Percentiles rank a stretch among this genome's conserved stretches.
These are phyloP conservation scores for Alauda arvensis DNA, from an alignment of 2,797 vertebrate species.

Conservation along the genomic window DNA sequence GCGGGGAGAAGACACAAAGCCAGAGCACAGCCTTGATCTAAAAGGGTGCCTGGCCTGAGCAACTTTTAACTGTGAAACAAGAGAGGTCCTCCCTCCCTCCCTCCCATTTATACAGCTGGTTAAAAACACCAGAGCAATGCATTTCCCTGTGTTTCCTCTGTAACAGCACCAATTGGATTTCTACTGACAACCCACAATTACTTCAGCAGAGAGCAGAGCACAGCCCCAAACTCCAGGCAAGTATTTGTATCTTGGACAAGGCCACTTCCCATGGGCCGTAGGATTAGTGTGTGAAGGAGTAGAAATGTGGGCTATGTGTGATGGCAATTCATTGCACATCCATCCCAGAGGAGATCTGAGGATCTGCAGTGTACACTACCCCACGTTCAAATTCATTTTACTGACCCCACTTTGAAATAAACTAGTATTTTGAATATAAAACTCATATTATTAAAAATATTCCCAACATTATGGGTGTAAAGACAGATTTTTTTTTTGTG, in stretches of 20 bases:
- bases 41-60: not conserved
- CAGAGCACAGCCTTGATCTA: not conserved
- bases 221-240: not conserved
- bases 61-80: not conserved
- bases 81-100: not conserved
- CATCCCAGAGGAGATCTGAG: not conserved
- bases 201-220: not conserved
- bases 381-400: not conserved
- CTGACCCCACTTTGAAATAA: not conserved
- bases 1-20: not conserved
- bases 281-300: not conserved
- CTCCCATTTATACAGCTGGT: not conserved
- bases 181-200: conserved; percentile 7
- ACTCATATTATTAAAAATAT: not conserved
- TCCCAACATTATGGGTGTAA: not conserved
- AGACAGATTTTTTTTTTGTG: not conserved
- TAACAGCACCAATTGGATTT: conserved; percentile 9
- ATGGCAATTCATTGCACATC: not conserved
- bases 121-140: not conserved
- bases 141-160: not conserved
- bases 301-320: not conserved
- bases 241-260: not conserved
- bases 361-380: not conserved
- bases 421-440: not conserved
- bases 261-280: not conserved